phyloP scores from a whole-genome alignment of 2,797 vertebrate species.

The Thunnus albacares region DNA sequence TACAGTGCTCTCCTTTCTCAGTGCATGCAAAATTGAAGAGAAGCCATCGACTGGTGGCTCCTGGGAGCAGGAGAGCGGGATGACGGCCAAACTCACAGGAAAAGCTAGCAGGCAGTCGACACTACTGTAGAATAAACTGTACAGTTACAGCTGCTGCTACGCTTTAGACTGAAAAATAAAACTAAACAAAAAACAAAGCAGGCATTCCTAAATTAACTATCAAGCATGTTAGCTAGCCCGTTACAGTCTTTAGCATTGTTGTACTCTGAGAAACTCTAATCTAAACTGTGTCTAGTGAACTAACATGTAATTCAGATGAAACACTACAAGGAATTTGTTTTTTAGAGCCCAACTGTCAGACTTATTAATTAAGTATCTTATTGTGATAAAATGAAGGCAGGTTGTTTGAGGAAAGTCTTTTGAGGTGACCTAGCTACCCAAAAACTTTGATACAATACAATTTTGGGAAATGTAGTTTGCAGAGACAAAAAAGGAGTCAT shows the following conservation, averaged over 20 bases:
- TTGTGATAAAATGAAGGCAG: no score
- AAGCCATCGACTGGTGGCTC: conserved; percentile 46
- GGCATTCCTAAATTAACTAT: neutral
- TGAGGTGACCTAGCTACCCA: neutral
- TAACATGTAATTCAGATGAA: neutral
- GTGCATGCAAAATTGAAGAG: conserved; percentile 69
- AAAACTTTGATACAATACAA: neutral
- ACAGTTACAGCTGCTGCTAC: neutral
- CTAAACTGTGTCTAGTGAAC: neutral
- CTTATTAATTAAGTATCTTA: no score
- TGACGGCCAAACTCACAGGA: conserved; percentile 15
- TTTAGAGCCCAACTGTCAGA: no score
- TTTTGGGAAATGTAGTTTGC: neutral
- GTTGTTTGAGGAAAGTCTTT: no score
- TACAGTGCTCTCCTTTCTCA: conserved; percentile 44
- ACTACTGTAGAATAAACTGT: neutral
- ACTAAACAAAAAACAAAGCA: neutral
- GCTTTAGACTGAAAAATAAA: neutral
- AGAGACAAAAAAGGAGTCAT: neutral
- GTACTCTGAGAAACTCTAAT: neutral
- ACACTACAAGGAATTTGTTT: neutral
- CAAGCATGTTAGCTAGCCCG: no score
- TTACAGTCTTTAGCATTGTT: neutral
- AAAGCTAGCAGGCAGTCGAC: conserved; percentile 5
- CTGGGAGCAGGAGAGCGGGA: conserved; percentile 25